These are phyloP conservation scores for Zaprionus lachaisei DNA, from an alignment of 1,140 invertebrate genomes.

Conservation along the genomic window DNA sequence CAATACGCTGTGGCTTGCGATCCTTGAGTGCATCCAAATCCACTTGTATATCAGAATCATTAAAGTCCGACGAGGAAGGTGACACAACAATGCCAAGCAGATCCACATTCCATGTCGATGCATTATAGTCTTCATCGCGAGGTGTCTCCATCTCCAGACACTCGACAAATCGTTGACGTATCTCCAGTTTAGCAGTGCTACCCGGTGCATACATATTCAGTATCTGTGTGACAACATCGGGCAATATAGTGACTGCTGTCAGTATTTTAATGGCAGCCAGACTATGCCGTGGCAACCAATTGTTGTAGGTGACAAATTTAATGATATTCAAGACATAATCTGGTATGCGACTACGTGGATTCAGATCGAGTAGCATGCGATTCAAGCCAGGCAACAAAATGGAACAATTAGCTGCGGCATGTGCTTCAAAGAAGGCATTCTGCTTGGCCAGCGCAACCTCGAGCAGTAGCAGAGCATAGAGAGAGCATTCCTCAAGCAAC, in stretches of 20 bases:
- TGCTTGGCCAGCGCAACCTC: conserved; percentile 88
- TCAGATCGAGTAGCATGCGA: conserved; percentile 92
- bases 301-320: conserved; percentile 91
- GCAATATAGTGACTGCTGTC: conserved; percentile 87
- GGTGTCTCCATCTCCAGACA: conserved; percentile 90
- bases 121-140: conserved; percentile 27
- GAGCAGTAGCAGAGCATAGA: conserved; percentile 89
- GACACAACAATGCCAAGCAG: neutral
- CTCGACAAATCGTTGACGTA: conserved; percentile 94
- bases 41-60: conserved; percentile 61
- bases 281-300: conserved; percentile 89
- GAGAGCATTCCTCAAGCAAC: conserved; percentile 87
- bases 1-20: conserved; percentile 63
- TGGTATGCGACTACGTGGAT: conserved; percentile 90
- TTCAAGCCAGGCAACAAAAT: conserved; percentile 90
- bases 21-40: conserved; percentile 33
- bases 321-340: conserved; percentile 93
- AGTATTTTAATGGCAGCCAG: conserved; percentile 90
- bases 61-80: neutral
- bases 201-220: conserved; percentile 89
- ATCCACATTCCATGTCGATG: conserved; percentile 8
- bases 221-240: conserved; percentile 89
- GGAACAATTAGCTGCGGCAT: conserved; percentile 86
- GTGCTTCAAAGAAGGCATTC: conserved; percentile 87
- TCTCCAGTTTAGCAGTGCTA: conserved; percentile 85